Base-by-base conservation (phyloP, 2,113 vertebrate genomes). In the Odontophorus gujanensis region DNA sequence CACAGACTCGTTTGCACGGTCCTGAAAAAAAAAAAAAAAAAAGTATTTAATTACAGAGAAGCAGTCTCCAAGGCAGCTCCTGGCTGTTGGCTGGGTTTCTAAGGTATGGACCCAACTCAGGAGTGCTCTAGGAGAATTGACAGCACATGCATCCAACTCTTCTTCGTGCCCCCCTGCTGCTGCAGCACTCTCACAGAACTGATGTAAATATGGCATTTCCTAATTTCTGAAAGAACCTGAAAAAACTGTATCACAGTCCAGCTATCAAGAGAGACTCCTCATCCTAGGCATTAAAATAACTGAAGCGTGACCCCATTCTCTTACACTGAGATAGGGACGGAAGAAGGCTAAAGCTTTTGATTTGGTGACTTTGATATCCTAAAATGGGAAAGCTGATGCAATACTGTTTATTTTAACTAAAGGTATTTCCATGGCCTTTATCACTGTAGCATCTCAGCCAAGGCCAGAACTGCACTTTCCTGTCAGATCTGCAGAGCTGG, bases 401-500 rank as follows among this genome's bases (percentile, higher is more conserved):
- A 34, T 45, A 15, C 24, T 89, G 78, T 91, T 91, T 95, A 83
- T 87, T 92, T 95, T 93, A 83, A 90, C 76, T 75, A n/a, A 79
- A 91, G 79, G 47, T 89, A 87, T 93, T 95, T 96, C 79, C 38
- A 83, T 21, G 47, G 63, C 47, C 71, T 57, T 87, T 93, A 96
- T 92, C 94, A 50, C 58, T 66, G 42, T 40, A 85, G 55, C 59
- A 95, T 94, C 87, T 79, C 59, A 94, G 76, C 63, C 59, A 93
- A 89, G 59, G 81, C 87, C 76, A 85, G 76, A 91, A 63, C 26
- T 80, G 34, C 50, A 71, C 67, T 89, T 95, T 93, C 74, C 75
- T 74, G 55, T 83, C 89, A 81, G 68, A 26, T 72, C 68, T 68
- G 40, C 47, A 72, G 76, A 66, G 42, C 58, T 92, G 38, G 89